Conservation (phyloP, 2,113 vertebrate species). For the Tenrec ecaudatus region DNA sequence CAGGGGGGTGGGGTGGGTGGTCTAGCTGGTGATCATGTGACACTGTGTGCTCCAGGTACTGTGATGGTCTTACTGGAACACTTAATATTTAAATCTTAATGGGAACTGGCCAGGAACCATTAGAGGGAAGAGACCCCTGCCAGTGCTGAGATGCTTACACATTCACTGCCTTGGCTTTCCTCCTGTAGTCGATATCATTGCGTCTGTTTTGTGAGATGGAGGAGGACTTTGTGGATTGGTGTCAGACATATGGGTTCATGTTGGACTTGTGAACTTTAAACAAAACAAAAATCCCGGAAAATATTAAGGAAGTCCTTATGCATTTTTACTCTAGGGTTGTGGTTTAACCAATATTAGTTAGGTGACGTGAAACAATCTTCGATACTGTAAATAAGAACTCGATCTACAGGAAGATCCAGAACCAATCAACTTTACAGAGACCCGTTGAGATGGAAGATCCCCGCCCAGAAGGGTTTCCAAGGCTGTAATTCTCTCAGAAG, state of each 20-base stretch:
- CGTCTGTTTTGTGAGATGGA: no score
- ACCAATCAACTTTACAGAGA: not conserved
- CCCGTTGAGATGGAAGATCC: no score
- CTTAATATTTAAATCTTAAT: conserved; percentile 62
- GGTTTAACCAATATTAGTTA: not conserved
- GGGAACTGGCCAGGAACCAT: conserved; percentile 50
- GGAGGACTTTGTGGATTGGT: no score
- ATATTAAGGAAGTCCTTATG: not conserved
- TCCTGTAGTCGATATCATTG: no score
- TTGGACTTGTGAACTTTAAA: no score
- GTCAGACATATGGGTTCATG: no score
- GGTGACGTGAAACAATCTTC: not conserved
- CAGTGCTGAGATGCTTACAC: no score
- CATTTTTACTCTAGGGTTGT: conserved; percentile 8
- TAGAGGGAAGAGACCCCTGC: conserved; percentile 2
- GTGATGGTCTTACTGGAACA: conserved; percentile 43
- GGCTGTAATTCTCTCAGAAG: no score
- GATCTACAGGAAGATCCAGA: not conserved
- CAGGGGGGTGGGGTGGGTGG: not conserved
- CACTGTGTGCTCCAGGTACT: conserved; percentile 41
- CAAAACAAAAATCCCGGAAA: no score
- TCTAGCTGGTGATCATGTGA: not conserved
- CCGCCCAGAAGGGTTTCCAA: no score
- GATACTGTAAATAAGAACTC: not conserved
- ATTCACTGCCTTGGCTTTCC: no score